These are phyloP conservation scores for Brenthis hecate DNA, from an alignment of 2,888 invertebrate genomes.

Conservation along the genomic window DNA sequence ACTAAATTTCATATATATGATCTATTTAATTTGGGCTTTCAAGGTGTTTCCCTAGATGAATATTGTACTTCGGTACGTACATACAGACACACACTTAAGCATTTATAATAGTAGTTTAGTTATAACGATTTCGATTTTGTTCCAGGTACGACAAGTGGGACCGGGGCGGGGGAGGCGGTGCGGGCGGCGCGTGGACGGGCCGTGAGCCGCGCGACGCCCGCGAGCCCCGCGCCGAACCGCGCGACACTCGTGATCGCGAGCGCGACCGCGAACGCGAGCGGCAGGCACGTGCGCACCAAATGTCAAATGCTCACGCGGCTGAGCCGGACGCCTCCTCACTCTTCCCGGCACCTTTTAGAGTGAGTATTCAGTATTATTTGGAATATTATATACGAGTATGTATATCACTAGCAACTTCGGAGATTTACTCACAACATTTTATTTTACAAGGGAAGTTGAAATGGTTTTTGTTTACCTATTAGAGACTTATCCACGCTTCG, in stretches of 20 bases:
- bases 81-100: too few relatives aligned
- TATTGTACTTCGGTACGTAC: too few relatives aligned
- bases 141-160: constrained; percentile 80
- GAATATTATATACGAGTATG: neutral
- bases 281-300: constrained; percentile 89
- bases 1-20: too few relatives aligned
- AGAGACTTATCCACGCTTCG: too few relatives aligned
- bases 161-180: constrained; percentile 68
- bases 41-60: too few relatives aligned
- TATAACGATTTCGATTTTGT: constrained; percentile 30
- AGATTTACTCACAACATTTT: too few relatives aligned
- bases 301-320: constrained; percentile 85
- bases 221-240: constrained; percentile 53
- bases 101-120: too few relatives aligned
- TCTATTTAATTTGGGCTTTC: too few relatives aligned
- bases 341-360: constrained; percentile 86
- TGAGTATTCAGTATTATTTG: constrained; percentile 60
- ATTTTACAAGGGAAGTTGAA: too few relatives aligned
- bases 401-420: too few relatives aligned
- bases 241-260: constrained; percentile 83
- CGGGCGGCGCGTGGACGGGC: constrained; percentile 52
- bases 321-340: constrained; percentile 83
- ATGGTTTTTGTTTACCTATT: too few relatives aligned
- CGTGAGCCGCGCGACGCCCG: constrained; percentile 56
- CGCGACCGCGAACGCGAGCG: constrained; percentile 90